Percentiles rank a stretch among this genome's conserved stretches.
Evolutionary conservation across 2,113 vertebrate species (phyloP).

Genomic region (pig (Sus scrofa)): T2T-Sscrofa CM000813.6:10508001-10508500

Average conservation of each 20-base stretch:
- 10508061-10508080: fast-evolving
- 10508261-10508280: not conserved
- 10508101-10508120: no score
- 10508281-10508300: fast-evolving
- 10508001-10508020: not conserved
- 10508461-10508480: not conserved
- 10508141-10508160: not conserved
- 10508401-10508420: not conserved
- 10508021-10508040: not conserved
- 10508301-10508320: no score
- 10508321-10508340: not conserved
- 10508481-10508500: no score
- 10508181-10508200: not conserved
- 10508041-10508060: fast-evolving
- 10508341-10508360: not conserved
- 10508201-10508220: not conserved
- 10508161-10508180: not conserved
- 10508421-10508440: not conserved
- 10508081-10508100: not conserved
- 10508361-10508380: no score
- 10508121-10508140: not conserved
- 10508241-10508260: not conserved
- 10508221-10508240: not conserved
- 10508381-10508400: not conserved
- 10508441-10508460: not conserved